Evolutionary conservation across 2,113 vertebrate species (phyloP).

Genomic region (Cephalopterus ornatus): DNA sequence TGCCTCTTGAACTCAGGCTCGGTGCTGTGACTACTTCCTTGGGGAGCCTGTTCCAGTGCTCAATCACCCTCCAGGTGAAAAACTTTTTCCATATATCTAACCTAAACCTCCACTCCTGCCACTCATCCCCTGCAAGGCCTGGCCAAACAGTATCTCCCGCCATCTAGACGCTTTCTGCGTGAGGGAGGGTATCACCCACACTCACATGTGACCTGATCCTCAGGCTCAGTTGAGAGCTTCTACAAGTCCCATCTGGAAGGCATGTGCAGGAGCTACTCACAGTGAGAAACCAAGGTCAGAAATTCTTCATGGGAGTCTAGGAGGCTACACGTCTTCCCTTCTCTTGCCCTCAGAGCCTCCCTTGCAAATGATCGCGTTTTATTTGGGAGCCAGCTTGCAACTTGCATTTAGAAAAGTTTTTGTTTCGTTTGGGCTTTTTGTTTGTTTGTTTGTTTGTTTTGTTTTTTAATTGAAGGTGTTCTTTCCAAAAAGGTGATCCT

Average conservation of each 20-base stretch:
- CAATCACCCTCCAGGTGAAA: neutral
- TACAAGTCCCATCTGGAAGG: neutral
- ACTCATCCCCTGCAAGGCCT: neutral
- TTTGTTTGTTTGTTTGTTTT: no score
- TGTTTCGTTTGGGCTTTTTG: no score
- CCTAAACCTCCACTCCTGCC: neutral
- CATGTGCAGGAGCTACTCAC: neutral
- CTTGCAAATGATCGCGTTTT: neutral
- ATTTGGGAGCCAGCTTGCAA: neutral
- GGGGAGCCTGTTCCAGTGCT: neutral
- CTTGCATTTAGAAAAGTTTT: neutral
- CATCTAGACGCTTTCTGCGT: slow-evolving; percentile 4
- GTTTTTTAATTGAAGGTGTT: neutral
- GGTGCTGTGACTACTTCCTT: no score
- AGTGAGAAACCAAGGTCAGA: neutral
- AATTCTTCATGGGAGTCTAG: neutral
- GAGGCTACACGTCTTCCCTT: neutral
- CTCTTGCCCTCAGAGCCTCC: neutral
- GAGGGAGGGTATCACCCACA: neutral
- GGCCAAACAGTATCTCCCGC: neutral
- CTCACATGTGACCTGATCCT: fast-evolving
- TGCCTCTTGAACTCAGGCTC: neutral
- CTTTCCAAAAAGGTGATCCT: neutral
- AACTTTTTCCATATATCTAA: neutral
- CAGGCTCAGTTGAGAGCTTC: neutral